These are phyloP conservation scores for Sinosuthora webbiana DNA, from an alignment of 2,113 vertebrate genomes.

Conservation along the genomic window DNA sequence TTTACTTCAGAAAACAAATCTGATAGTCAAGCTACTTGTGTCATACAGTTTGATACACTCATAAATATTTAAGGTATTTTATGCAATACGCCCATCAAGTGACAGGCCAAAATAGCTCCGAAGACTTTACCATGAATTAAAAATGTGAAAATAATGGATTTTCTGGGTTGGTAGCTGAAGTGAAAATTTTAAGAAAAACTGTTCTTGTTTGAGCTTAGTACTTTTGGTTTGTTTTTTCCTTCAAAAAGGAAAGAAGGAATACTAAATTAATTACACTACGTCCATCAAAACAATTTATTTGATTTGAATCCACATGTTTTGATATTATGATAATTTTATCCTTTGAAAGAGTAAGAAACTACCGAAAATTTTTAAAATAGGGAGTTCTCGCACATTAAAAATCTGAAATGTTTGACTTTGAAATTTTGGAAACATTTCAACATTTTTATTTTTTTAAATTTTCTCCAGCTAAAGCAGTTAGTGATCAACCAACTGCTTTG, in stretches of 20 bases:
- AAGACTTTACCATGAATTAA: conserved; percentile 61
- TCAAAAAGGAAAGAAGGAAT: background rate
- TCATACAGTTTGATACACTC: conserved; percentile 30
- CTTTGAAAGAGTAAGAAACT: background rate
- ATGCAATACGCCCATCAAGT: conserved; percentile 48
- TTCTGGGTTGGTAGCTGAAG: conserved; percentile 33
- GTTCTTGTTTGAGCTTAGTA: background rate
- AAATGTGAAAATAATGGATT: conserved; percentile 63
- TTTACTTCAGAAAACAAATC: conserved; percentile 46
- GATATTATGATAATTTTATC: background rate
- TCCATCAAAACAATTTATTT: background rate
- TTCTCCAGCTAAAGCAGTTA: background rate
- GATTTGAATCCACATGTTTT: background rate
- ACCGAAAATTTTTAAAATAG: background rate
- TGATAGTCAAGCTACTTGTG: conserved; percentile 25
- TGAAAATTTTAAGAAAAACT: conserved; percentile 19
- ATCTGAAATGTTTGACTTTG: background rate
- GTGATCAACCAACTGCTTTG: background rate
- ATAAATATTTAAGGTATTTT: conserved; percentile 62
- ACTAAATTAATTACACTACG: background rate
- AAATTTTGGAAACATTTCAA: background rate
- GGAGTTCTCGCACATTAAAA: background rate
- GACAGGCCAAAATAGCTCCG: conserved; percentile 46
- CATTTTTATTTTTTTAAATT: background rate
- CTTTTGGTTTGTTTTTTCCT: background rate